These are phyloP conservation scores for Eristalis pertinax DNA, from an alignment of 2,888 invertebrate species.

Conservation along the genomic window DNA sequence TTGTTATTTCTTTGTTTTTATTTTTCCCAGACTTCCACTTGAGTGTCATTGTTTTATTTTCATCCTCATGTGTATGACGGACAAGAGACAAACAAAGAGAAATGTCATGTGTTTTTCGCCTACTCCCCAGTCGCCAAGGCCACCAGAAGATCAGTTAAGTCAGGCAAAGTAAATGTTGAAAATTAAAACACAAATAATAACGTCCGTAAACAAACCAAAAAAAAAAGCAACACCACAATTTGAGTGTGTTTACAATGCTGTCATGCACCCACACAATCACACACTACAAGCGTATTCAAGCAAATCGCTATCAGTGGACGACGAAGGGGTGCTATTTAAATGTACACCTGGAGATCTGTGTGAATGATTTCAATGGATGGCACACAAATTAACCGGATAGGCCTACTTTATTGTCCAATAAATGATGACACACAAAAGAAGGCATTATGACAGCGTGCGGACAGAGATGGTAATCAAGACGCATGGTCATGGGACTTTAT, in stretches of 20 bases:
- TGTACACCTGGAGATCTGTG: conserved; percentile 51
- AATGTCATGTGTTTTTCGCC: not conserved
- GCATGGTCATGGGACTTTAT: not conserved
- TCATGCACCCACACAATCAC: conserved; percentile 33
- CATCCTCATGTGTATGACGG: conserved; percentile 17
- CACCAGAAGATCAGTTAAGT: conserved; percentile 56
- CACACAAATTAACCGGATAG: conserved; percentile 32
- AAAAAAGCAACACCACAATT: too few relatives aligned
- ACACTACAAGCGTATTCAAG: not conserved
- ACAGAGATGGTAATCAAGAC: not conserved
- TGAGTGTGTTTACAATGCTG: conserved; percentile 5
- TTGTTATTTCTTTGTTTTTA: too few relatives aligned
- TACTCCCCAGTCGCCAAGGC: conserved; percentile 33
- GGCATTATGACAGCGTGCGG: conserved; percentile 10
- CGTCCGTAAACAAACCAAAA: not conserved
- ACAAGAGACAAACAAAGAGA: conserved; percentile 7
- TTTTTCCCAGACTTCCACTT: not conserved
- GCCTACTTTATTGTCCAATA: conserved; percentile 33
- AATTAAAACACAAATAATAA: conserved; percentile 57
- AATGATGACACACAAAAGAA: conserved; percentile 23
- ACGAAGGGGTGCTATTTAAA: conserved; percentile 24
- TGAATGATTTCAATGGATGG: conserved; percentile 21
- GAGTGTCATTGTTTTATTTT: conserved; percentile 7
- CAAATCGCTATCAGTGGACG: conserved; percentile 30
- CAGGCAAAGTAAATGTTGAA: conserved; percentile 53